These are phyloP conservation scores for Alethe castanea DNA, from an alignment of 2,113 vertebrate genomes.

Conservation along the genomic window DNA sequence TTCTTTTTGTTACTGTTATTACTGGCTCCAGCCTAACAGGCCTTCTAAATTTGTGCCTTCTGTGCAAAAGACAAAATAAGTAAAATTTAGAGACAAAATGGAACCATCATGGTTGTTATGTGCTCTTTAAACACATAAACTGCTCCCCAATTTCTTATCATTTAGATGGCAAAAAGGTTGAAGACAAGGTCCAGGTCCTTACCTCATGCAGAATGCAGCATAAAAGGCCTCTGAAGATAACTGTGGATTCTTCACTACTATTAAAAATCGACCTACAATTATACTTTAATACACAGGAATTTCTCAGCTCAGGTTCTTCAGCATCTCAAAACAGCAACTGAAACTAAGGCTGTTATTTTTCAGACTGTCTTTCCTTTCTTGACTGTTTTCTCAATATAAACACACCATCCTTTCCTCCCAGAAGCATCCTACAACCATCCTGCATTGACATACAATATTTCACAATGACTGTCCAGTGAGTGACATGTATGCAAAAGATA, in stretches of 20 bases:
- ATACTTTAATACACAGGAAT: neutral
- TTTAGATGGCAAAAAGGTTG: neutral
- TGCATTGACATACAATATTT: neutral
- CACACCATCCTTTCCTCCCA: neutral
- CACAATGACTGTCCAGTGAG: neutral
- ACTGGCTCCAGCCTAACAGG: neutral
- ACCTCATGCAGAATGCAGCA: neutral
- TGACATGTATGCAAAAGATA: neutral
- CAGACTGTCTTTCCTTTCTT: neutral
- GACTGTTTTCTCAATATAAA: neutral
- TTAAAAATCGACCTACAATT: neutral
- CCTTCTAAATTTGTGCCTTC: neutral
- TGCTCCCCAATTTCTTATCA: neutral
- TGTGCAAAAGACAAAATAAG: neutral
- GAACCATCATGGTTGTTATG: neutral
- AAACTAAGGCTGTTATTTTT: neutral
- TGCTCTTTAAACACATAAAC: neutral
- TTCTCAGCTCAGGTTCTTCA: neutral
- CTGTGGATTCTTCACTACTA: neutral
- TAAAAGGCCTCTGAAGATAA: neutral
- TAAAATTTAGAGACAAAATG: neutral
- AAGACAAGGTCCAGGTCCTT: neutral
- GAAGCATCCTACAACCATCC: neutral
- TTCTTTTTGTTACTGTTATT: neutral
- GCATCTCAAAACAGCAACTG: neutral